Percentiles rank a stretch among this genome's conserved stretches.
Evolutionary conservation across 1,140 invertebrate species (phyloP).

Genomic region (Orius insidiosus): DNA sequence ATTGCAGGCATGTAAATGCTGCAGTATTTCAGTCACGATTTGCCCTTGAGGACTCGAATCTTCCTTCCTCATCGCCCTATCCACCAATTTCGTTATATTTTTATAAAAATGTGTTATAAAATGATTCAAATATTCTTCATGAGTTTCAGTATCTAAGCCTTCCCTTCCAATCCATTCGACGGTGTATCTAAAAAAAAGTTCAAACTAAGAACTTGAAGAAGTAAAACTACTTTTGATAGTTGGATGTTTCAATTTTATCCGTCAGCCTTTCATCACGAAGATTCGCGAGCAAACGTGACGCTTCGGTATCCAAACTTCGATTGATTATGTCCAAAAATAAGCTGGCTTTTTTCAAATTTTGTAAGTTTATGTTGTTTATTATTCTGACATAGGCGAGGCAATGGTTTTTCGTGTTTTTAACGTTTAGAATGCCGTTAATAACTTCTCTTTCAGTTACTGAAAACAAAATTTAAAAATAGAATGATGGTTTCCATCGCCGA

Average conservation of each 20-base stretch:
- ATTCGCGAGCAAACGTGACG: slow-evolving; percentile 73
- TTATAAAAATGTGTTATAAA: slow-evolving; percentile 92
- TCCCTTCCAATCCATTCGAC: slow-evolving; percentile 95
- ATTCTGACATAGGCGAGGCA: slow-evolving; percentile 89
- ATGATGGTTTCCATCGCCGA: no score
- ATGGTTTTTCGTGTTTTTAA: slow-evolving; percentile 90
- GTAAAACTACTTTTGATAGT: slow-evolving; percentile 56
- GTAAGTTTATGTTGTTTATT: slow-evolving; percentile 94
- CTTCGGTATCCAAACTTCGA: slow-evolving; percentile 82
- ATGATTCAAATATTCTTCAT: slow-evolving; percentile 84
- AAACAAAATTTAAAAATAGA: slow-evolving; percentile 21
- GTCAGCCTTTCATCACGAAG: slow-evolving; percentile 75
- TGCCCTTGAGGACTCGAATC: slow-evolving; percentile 84
- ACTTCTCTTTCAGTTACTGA: slow-evolving; percentile 94
- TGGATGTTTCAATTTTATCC: slow-evolving; percentile 70
- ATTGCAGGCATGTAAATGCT: slow-evolving; percentile 91
- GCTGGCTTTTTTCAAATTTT: slow-evolving; percentile 82
- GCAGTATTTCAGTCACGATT: slow-evolving; percentile 88
- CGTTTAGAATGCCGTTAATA: slow-evolving; percentile 84
- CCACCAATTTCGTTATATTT: slow-evolving; percentile 81
- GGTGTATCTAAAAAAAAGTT: slow-evolving; percentile 48
- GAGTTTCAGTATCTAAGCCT: slow-evolving; percentile 80
- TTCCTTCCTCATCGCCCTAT: slow-evolving; percentile 87
- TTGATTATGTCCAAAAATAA: slow-evolving; percentile 91
- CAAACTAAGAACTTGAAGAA: neutral